Conservation (phyloP, 2,113 vertebrate species). For the Eurypyga helias region DNA sequence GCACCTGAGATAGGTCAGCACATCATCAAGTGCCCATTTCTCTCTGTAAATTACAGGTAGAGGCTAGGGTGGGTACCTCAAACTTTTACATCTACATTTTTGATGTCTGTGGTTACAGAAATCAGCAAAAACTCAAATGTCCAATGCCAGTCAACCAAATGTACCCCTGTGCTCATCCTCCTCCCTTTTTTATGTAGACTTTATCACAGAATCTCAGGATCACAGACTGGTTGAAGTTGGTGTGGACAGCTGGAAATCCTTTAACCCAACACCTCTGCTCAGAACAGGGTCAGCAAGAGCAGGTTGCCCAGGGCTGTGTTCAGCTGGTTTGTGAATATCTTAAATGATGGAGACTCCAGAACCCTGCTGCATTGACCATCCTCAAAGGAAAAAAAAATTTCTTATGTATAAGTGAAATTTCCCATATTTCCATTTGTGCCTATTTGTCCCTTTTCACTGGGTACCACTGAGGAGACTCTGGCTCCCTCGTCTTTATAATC, state of each 20-base stretch:
- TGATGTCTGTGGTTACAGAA: background rate
- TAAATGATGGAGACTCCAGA: background rate
- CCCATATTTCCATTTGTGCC: background rate
- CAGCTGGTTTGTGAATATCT: background rate
- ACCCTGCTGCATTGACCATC: background rate
- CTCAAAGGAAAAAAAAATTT: background rate
- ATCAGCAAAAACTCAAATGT: background rate
- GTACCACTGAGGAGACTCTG: background rate
- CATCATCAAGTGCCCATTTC: background rate
- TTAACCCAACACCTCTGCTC: background rate
- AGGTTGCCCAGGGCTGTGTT: background rate
- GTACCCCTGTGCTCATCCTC: background rate
- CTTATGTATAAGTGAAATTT: background rate
- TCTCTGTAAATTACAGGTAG: background rate
- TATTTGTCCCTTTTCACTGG: background rate
- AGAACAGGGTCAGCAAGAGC: background rate
- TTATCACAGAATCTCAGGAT: background rate
- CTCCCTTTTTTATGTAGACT: background rate
- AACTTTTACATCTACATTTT: background rate
- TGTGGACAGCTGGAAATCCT: background rate
- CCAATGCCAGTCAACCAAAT: background rate
- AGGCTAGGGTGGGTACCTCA: background rate
- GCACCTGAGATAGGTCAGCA: background rate
- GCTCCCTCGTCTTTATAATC: background rate
- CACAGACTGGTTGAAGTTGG: background rate